These are phyloP conservation scores for Aythya fuligula DNA, from an alignment of 2,797 vertebrate genomes.

Conservation along the genomic window DNA sequence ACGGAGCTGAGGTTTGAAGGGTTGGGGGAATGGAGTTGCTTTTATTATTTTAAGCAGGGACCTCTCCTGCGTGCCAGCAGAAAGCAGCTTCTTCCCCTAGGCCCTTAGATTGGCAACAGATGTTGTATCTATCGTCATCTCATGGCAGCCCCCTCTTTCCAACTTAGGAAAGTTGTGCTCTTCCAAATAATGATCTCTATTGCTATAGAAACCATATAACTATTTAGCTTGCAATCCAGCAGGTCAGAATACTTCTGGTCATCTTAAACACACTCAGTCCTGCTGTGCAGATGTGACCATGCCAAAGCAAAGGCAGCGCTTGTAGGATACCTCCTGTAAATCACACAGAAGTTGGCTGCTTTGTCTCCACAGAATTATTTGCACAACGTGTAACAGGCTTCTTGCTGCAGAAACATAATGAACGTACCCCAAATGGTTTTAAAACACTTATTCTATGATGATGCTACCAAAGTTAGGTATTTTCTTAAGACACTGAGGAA, in stretches of 20 bases:
- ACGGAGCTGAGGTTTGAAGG: background rate
- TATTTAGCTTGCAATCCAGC: background rate
- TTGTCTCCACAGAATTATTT: background rate
- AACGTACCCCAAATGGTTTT: background rate
- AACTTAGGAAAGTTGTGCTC: background rate
- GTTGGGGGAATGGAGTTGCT: background rate
- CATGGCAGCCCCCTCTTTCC: background rate
- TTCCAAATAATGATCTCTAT: background rate
- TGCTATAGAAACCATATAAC: too few species aligned
- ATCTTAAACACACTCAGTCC: background rate
- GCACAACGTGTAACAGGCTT: background rate
- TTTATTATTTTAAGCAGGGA: background rate
- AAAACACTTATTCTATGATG: background rate
- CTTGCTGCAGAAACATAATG: accelerated
- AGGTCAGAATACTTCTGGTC: background rate
- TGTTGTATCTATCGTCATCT: background rate
- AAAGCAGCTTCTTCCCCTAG: background rate
- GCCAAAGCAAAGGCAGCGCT: background rate
- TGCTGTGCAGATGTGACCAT: accelerated
- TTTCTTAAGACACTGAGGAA: background rate
- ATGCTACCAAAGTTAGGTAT: background rate
- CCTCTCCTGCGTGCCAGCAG: background rate
- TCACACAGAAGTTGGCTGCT: background rate
- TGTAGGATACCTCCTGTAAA: background rate
- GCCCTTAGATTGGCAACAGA: background rate